These are phyloP conservation scores for Arge pagana DNA, from an alignment of 2,888 invertebrate species.

Conservation along the genomic window DNA sequence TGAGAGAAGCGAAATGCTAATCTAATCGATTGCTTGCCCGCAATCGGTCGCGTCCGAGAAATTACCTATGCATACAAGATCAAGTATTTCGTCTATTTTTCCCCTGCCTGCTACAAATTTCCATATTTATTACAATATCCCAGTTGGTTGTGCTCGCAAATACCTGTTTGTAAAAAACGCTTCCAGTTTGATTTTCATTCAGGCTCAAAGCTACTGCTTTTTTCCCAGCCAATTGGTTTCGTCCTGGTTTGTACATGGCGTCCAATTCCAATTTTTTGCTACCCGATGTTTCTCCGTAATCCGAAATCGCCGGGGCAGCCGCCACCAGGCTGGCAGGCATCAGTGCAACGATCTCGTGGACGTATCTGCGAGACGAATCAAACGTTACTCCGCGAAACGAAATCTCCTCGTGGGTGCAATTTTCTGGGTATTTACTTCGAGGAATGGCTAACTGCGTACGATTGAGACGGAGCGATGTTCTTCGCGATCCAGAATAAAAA, in stretches of 20 bases:
- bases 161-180: slow-evolving; percentile 5
- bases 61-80: slow-evolving; percentile 4
- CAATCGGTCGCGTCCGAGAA: slow-evolving; percentile 9
- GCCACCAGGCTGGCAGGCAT: slow-evolving; percentile 1
- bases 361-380: slow-evolving; percentile 5
- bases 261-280: neutral
- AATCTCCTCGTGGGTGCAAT: neutral
- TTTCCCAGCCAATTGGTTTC: slow-evolving; percentile 3
- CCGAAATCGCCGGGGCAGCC: neutral
- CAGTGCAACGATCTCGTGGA: slow-evolving; percentile 12
- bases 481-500: neutral
- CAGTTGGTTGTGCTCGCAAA: too few species aligned
- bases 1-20: slow-evolving; percentile 10
- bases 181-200: neutral
- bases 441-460: slow-evolving; percentile 11
- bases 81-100: neutral
- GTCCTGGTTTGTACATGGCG: neutral
- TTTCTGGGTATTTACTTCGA: slow-evolving; percentile 8
- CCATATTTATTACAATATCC: neutral
- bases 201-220: slow-evolving; percentile 7
- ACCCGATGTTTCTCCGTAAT: neutral
- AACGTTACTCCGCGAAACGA: neutral
- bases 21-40: slow-evolving; percentile 13
- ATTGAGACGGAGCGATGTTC: slow-evolving; percentile 17
- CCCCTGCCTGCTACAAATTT: neutral